Base-by-base conservation (phyloP, 2,113 vertebrate species). In the Ammodytes dubius region DNA sequence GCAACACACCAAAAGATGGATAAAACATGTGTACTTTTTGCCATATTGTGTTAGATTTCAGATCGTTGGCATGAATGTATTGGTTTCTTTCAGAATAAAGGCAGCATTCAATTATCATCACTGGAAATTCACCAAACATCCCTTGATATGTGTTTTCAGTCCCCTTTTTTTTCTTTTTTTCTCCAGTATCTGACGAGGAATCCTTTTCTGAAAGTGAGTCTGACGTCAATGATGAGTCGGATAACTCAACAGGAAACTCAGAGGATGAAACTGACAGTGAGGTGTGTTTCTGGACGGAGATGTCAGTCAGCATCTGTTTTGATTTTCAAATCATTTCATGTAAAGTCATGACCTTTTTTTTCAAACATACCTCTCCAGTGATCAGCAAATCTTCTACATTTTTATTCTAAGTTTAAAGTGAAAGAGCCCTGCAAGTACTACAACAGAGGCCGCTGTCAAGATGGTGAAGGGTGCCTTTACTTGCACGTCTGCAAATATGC, bases 401-500 rank as follows among this genome's bases (percentile, higher is more conserved):
- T 54, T 58, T 0, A 6, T 60, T 67, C 66, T 11, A 42, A 81
- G 71, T 0, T 7, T 6, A 0, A 1, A 1, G 3, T 0, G 1
- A 37, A 0, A 9, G 7, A 79, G 13, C 86, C 87, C 10, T 95
- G 95, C 70, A 80, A 8, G 74, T 87, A 67, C 78, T 95, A 95
- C 86, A 95, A 95, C 75, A 37, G 39, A 0, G 64, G 87, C 1
- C 1, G 54, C 54, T 95, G 95, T 64, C 86, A 64, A 42, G 35
- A 87, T 0, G 87, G 87, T 0, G 2, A 3, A 0, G 71, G 9
- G 7, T 95, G 95, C 68, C 4, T 1, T 2, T 71, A 93, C 45
- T 8, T 50, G 59, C 95, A 95, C 27, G 7, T 94, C 7, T 95
- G 95, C 82, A 88, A 80, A 49, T 81, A 89, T 19, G 82, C 69